Base-by-base conservation (phyloP, 2,113 vertebrate species). In the Phocoena phocoena region DNA sequence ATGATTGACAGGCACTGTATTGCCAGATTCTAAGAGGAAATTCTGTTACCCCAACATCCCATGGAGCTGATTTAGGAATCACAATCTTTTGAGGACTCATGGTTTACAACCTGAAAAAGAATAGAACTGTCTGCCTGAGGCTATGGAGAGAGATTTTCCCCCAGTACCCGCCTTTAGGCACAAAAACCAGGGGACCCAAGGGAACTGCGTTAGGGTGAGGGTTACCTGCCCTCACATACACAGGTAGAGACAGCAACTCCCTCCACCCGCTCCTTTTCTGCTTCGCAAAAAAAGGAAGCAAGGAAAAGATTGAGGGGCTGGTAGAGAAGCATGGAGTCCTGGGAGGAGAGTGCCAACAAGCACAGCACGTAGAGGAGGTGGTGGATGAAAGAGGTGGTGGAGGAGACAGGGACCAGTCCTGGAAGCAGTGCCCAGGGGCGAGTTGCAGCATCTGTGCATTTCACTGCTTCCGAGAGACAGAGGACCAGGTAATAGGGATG, bases 361-460 rank as follows among this genome's bases (percentile, higher is more conserved):
- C 1, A 11, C 47, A 33, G 63, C 36, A 2, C 5, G 4, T 9
- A 21, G 20, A 58, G 55, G 55, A 58, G 6, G 7, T 20, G 55
- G 17, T 20, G 17, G 55, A 58, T 1, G 55, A 58, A 26, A 20
- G 6, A 93, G 38, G 13, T 2, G 6, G 21, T 23, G 20, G 58
- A 31, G 53, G 25, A 90, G 44, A 47, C 23, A 3, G 63, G 14
- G 23, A 28, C 12, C 11, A 44, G 65, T 41, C 38, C 50, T 44
- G 8, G 15, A 0, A 2, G 31, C 53, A 5, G 73, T 5, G 21
- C 10, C 7, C 18, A 31, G 18, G 33, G 13, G 41, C 7, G 20
- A 80, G 33, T 15, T n/a, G 17, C 17, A 4, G 60, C 28, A 8
- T 18, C 33, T 15, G 31, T 1, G 21, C 28, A 14, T 36, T 63